Evolutionary conservation across 2,888 invertebrate genomes (phyloP).

Genomic region (Papilio demoleus): DNA sequence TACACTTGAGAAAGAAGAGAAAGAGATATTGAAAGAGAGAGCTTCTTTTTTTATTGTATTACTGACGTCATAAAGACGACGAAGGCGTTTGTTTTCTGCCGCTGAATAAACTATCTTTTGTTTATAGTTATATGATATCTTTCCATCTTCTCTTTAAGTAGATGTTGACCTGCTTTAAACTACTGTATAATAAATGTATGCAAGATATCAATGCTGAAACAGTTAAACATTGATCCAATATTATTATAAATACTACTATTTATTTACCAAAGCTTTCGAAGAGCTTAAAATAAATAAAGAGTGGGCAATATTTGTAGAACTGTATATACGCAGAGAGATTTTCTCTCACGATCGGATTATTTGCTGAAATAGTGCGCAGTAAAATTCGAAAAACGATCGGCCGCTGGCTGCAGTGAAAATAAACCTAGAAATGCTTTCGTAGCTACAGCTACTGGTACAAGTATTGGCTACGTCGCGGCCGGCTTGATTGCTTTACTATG

Average conservation of each 20-base stretch:
- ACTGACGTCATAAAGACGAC: too few species aligned
- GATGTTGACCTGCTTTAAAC: too few species aligned
- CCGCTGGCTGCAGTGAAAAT: constrained; percentile 75
- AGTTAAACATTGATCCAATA: background rate
- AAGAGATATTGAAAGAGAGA: too few species aligned
- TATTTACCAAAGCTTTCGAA: background rate
- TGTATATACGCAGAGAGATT: constrained; percentile 34
- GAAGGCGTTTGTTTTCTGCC: too few species aligned
- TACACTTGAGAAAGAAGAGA: background rate
- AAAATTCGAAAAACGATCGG: constrained; percentile 73
- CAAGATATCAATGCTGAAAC: background rate
- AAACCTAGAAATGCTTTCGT: constrained; percentile 51
- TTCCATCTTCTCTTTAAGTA: too few species aligned
- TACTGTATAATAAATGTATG: too few species aligned
- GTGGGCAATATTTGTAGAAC: constrained; percentile 25
- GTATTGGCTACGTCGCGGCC: constrained; percentile 1
- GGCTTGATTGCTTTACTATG: constrained; percentile 15
- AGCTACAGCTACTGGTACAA: constrained; percentile 22
- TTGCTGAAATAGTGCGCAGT: constrained; percentile 80
- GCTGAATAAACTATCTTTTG: too few species aligned
- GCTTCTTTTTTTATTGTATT: too few species aligned
- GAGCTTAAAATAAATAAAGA: constrained; percentile 13
- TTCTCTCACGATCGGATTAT: constrained; percentile 55
- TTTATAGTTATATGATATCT: too few species aligned
- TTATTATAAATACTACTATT: background rate